Base-by-base conservation (phyloP, 2,797 vertebrate genomes). In the Xerus rutilus region DNA sequence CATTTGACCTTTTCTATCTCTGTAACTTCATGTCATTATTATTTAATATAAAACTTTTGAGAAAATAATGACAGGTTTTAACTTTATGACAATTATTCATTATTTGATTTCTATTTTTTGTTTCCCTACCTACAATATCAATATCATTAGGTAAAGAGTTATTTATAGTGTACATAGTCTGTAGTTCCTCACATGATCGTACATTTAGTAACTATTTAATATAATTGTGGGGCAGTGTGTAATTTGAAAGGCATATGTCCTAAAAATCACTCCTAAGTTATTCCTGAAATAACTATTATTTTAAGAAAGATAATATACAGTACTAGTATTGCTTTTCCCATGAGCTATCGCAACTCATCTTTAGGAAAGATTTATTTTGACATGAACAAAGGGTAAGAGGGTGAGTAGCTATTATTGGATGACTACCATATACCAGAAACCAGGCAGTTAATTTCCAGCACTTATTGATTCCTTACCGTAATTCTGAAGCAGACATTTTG, bases 311-410 rank as follows among this genome's bases (percentile, higher is more conserved):
- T 70, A 83, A 28, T 78, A 20, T 13, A 76, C 35, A 81, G 54
- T 91, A 76, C 32, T 54, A 87, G 47, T 28, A 57, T 52, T 79
- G 14, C 3, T 72, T 89, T 89, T 69, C 32, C 70, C 67, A 84
- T 92, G 77, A 91, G 62, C 25, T 30, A 64, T 23, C 72, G 39
- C 7, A 64, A 92, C 2, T 96, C 13, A 62, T 73, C n/a, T 86
- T 90, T 92, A 85, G 39, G 70, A 89, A 86, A 92, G 21, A 77
- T 86, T 94, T 93, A 64, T 95, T 94, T 89, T 93, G 17, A 69
- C 62, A 23, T 62, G 23, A 81, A 1, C 17, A 32, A 93, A 11
- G 78, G 4, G 14, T 92, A 52, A 76, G 76, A 95, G 82, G 47
- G 25, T 90, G 7, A 90, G 54, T 39, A 96, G 12, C 25, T 92